phyloP scores from a whole-genome alignment of 2,113 vertebrate species.

The Pseudorectes ferrugineus region DNA sequence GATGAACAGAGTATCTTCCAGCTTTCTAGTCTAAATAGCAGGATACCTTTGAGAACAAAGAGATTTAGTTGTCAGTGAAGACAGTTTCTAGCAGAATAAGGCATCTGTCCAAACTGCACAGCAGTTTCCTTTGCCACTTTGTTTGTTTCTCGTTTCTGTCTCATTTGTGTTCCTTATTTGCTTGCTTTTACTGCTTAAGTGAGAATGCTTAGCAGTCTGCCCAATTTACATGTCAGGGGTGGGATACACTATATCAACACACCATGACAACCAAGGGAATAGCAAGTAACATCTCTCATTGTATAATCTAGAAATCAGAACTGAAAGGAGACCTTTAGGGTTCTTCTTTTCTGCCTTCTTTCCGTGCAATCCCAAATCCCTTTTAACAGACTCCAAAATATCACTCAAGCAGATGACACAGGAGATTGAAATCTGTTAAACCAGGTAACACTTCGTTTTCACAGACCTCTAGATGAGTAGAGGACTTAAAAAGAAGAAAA shows the following conservation, averaged over 20 bases:
- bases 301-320: slow-evolving; percentile 16
- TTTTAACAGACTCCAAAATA: slow-evolving; percentile 37
- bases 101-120: not conserved
- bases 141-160: not conserved
- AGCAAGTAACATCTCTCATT: not conserved
- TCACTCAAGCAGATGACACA: not conserved
- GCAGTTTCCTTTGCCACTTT: not conserved
- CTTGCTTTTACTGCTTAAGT: not conserved
- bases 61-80: not conserved
- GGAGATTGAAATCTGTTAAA: slow-evolving; percentile 49
- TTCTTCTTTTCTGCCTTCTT: not conserved
- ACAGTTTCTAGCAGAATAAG: not conserved
- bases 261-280: not conserved
- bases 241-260: not conserved
- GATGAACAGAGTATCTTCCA: not conserved
- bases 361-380: not conserved
- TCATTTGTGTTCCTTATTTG: not conserved
- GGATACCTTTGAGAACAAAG: not conserved
- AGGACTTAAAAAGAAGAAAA: not conserved
- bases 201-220: not conserved
- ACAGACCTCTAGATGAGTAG: not conserved
- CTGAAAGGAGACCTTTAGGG: not conserved
- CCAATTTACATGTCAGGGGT: not conserved
- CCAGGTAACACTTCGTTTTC: slow-evolving; percentile 31
- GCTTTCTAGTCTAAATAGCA: not conserved